Evolutionary conservation across 2,888 invertebrate species (phyloP).

Genomic region (Cerceris ruficornis): DNA sequence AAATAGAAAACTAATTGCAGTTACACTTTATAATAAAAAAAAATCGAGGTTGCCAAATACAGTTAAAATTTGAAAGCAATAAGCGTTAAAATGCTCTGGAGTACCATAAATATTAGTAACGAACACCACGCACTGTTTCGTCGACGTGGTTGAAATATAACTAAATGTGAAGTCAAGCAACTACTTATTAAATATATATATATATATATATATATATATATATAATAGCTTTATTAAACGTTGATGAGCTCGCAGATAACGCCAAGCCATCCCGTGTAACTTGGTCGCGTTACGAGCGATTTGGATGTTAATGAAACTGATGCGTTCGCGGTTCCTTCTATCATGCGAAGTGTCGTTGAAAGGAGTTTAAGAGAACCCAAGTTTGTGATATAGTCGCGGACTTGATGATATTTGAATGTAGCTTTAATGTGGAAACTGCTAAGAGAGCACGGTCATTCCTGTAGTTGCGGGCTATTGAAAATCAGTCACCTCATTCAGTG

Average conservation of each 20-base stretch:
- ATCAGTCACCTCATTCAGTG: conserved; percentile 71
- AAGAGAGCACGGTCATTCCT: conserved; percentile 60
- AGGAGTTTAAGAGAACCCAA: conserved; percentile 29
- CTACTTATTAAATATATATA: background rate
- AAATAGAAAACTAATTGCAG: too few relatives aligned
- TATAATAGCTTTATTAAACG: background rate
- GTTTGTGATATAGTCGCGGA: conserved; percentile 34
- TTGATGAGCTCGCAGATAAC: background rate
- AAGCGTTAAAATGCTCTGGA: too few relatives aligned
- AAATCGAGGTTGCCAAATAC: too few relatives aligned
- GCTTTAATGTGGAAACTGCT: conserved; percentile 58
- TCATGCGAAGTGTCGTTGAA: conserved; percentile 5
- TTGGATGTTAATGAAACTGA: conserved; percentile 23
- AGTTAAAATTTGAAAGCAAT: too few relatives aligned
- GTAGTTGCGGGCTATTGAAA: conserved; percentile 64
- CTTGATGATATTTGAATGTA: conserved; percentile 63
- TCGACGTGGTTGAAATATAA: background rate
- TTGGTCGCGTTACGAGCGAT: conserved; percentile 4
- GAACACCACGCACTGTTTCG: background rate
- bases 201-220: too few relatives aligned
- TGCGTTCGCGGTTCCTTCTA: conserved; percentile 1
- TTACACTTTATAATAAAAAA: too few relatives aligned
- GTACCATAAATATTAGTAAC: too few relatives aligned
- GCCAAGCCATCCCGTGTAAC: background rate
- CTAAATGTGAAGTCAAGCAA: background rate